Evolutionary conservation across 2,888 invertebrate genomes (phyloP), one percentile per base, ranked within the genome.

Genomic region (Euzophera pinguis): DNA sequence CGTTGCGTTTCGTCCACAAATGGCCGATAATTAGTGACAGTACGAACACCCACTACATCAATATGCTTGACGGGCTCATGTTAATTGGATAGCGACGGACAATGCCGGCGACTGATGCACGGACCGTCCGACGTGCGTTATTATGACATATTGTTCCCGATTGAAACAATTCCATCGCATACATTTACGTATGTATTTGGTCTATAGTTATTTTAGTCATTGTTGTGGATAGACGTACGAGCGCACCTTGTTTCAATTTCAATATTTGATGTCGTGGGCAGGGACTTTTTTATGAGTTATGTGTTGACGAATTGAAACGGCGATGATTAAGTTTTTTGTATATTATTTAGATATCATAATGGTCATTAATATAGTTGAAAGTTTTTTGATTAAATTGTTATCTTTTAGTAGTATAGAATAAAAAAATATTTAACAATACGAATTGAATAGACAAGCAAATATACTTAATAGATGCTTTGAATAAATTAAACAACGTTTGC

Each of bases 81-180:
- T 81, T 85, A 85, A 87, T 85, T 87, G 85, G 84, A 81, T 84
- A 75, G 78, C 71, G 65, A 63, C 70, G 79, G 75, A 85, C 84
- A 84, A 82, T 81, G 69, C 75, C 67, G 63, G 65, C 70, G 71
- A 72, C 73, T 69, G 75, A 70, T 71, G 76, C 75, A 70, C 62
- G 64, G 67, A 66, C 70, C 63, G 63, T 64, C 61, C 53, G 67
- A 69, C 70, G 67, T 67, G 70, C 77, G 75, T 78, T 82, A 85
- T 85, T 84, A 84, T 80, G 78, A 77, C 79, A 77, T 78, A 87
- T 87, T 86, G 86, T 87, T 83, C 74, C 57, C 71, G 71, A 75
- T 75, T 76, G 68, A 74, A 73, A 76, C 76, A 74, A 72, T 73
- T 65, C 70, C 69, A 65, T 62, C 64, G 70, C 73, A 80, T 79